Conservation (phyloP, 1,140 invertebrate genomes). For the Harlomillsia oculata region DNA sequence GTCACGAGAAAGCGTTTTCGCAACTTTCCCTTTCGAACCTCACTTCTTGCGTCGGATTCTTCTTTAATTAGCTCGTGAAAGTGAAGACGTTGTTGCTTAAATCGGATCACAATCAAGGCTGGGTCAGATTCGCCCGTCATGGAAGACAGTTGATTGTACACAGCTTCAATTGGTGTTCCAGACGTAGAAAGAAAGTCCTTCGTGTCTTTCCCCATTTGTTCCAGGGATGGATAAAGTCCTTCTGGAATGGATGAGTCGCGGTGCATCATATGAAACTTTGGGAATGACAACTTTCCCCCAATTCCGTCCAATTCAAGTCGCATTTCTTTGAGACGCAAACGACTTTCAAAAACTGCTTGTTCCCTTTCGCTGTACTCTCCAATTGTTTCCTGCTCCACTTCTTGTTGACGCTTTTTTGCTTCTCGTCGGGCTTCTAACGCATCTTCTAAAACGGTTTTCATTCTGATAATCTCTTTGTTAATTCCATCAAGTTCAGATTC, state of each 20-base stretch:
- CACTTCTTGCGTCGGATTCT: constrained; percentile 21
- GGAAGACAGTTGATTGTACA: constrained; percentile 21
- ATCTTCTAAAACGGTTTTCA: constrained; percentile 14
- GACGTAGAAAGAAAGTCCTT: constrained; percentile 15
- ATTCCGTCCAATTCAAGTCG: constrained; percentile 33
- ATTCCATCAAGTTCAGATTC: constrained; percentile 13
- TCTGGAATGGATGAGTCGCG: constrained; percentile 31
- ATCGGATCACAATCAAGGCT: constrained; percentile 17
- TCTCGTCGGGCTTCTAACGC: constrained; percentile 23
- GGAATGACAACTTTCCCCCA: constrained; percentile 26
- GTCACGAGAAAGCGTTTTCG: constrained; percentile 28
- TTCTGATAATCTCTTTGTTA: constrained; percentile 18
- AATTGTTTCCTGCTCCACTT: constrained; percentile 29
- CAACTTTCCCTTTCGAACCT: constrained; percentile 29
- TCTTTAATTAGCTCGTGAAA: constrained; percentile 16
- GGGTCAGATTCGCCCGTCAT: constrained; percentile 35
- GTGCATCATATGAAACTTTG: constrained; percentile 34
- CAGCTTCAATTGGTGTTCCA: constrained; percentile 18
- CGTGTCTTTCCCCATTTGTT: background rate
- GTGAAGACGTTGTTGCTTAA: constrained; percentile 28
- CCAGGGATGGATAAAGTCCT: constrained; percentile 6
- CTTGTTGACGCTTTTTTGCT: constrained; percentile 5
- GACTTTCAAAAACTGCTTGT: constrained; percentile 24
- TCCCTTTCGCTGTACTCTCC: constrained; percentile 27
- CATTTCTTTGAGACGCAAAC: constrained; percentile 27